Conservation (phyloP, 2,888 invertebrate genomes). For the Chesias legatella region DNA sequence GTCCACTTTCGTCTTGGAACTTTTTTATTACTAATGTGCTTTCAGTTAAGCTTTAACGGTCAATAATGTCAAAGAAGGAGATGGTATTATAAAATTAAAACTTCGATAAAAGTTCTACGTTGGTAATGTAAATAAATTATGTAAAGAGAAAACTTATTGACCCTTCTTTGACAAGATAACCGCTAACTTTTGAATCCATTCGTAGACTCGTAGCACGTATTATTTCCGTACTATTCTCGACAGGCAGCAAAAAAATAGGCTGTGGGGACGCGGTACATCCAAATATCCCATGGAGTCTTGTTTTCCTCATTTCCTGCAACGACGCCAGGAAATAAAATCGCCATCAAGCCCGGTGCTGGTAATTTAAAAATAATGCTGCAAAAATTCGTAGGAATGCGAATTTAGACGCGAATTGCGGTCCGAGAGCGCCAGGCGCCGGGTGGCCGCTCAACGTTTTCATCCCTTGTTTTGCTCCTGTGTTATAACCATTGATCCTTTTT, state of each 20-base stretch:
- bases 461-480: constrained; percentile 24
- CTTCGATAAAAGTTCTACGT: too few species aligned
- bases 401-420: constrained; percentile 64
- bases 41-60: too few species aligned
- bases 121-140: too few species aligned
- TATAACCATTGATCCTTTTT: constrained; percentile 29
- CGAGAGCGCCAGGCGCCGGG: constrained; percentile 44
- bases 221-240: constrained; percentile 19
- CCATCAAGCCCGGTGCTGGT: constrained; percentile 66
- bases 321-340: constrained; percentile 71
- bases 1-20: too few species aligned
- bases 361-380: constrained; percentile 75
- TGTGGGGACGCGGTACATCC: constrained; percentile 38
- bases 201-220: constrained; percentile 23
- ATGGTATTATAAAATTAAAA: too few species aligned
- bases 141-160: too few species aligned
- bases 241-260: constrained; percentile 31
- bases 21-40: too few species aligned
- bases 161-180: too few species aligned
- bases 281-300: constrained; percentile 59
- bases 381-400: constrained; percentile 63
- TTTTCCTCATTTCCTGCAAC: constrained; percentile 68
- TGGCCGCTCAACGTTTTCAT: constrained; percentile 22
- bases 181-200: constrained; percentile 19
- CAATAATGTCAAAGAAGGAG: too few species aligned